Conservation (phyloP, 2,888 invertebrate genomes). For the Volucella zonaria region DNA sequence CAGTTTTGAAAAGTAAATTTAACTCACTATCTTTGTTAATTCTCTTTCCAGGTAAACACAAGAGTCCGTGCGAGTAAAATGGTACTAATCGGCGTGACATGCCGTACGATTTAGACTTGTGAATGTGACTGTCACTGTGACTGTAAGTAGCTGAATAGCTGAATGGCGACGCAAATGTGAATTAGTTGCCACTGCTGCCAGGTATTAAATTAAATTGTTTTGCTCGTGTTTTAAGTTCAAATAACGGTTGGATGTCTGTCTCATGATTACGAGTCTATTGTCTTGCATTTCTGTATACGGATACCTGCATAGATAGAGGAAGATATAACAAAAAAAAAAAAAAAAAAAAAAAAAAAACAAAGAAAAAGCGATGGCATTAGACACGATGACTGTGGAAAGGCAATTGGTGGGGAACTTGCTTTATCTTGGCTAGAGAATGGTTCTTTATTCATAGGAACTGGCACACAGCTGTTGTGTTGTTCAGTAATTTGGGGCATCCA, state of each 20-base stretch:
- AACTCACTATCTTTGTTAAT: conserved; percentile 5
- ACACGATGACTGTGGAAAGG: not conserved
- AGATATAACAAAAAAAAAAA: conserved; percentile 37
- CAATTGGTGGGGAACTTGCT: conserved; percentile 20
- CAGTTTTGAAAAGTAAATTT: conserved; percentile 34
- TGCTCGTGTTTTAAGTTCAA: conserved; percentile 36
- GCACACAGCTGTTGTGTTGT: conserved; percentile 42
- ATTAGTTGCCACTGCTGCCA: not conserved
- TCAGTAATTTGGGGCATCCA: conserved; percentile 50
- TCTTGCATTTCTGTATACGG: not conserved
- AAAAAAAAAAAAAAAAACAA: too few relatives aligned
- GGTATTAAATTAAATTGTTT: conserved; percentile 31
- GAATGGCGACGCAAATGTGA: conserved; percentile 3
- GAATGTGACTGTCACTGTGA: too few relatives aligned
- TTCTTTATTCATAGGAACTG: conserved; percentile 31
- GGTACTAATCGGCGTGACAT: conserved; percentile 9
- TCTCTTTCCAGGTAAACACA: conserved; percentile 55
- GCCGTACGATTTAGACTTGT: too few relatives aligned
- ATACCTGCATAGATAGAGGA: not conserved
- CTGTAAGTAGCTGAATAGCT: not conserved
- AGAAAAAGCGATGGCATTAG: conserved; percentile 35
- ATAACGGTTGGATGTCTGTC: conserved; percentile 37
- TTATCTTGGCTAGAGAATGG: conserved; percentile 33
- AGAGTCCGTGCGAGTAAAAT: not conserved
- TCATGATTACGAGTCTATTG: conserved; percentile 38